These are phyloP conservation scores for Neodiprion virginianus DNA, from an alignment of 1,140 invertebrate genomes.

Conservation along the genomic window DNA sequence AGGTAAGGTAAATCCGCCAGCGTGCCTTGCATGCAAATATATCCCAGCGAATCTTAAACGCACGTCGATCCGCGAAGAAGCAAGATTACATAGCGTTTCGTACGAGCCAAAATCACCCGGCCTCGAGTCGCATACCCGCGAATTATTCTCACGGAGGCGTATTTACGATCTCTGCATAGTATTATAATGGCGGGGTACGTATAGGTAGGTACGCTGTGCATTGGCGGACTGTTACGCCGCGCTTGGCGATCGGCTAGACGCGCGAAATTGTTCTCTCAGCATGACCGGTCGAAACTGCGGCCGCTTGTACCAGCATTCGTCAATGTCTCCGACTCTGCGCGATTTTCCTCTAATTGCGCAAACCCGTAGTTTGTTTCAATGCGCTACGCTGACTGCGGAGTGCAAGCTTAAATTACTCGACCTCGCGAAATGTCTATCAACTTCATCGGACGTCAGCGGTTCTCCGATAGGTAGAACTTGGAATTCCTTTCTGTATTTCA, in stretches of 20 bases:
- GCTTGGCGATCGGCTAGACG: background rate
- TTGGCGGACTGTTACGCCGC: no score
- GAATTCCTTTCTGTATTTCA: no score
- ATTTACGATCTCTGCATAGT: slow-evolving; percentile 3
- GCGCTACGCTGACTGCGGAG: no score
- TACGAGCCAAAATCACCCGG: slow-evolving; percentile 17
- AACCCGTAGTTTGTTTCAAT: background rate
- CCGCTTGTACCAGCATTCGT: background rate
- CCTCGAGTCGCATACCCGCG: slow-evolving; percentile 18
- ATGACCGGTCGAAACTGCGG: background rate
- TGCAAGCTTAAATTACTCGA: no score
- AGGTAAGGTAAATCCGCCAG: no score
- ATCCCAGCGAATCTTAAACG: background rate
- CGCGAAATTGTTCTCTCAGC: slow-evolving; percentile 1
- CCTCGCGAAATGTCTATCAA: no score
- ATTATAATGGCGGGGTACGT: slow-evolving; percentile 29
- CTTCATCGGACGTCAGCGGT: no score
- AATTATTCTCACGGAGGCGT: slow-evolving; percentile 14
- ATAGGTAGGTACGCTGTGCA: background rate
- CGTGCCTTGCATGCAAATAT: background rate
- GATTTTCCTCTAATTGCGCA: background rate
- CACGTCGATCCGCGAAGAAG: slow-evolving; percentile 7
- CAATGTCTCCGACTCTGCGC: background rate
- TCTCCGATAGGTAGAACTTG: no score
- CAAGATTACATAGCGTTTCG: background rate